phyloP scores from a whole-genome alignment of 1,140 invertebrate species.

The Archivesica marissinica region DNA sequence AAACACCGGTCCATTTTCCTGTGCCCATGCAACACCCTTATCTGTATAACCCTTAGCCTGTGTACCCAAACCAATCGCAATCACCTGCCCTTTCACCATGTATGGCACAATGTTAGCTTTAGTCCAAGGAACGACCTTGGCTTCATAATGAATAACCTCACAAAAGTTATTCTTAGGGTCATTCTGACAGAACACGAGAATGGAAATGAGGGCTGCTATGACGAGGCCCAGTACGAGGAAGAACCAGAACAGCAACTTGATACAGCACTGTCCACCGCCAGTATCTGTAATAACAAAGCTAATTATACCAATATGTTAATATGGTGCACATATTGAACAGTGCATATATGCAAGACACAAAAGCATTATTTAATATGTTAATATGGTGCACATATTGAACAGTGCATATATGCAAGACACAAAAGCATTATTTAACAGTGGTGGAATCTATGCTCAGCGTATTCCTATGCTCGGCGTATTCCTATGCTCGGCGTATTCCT shows the following conservation, averaged over 20 bases:
- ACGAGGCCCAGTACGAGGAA: slow-evolving; percentile 16
- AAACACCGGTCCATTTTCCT: slow-evolving; percentile 44
- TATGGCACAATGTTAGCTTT: slow-evolving; percentile 26
- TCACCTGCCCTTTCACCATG: slow-evolving; percentile 1
- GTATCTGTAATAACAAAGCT: not conserved
- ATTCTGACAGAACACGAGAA: slow-evolving; percentile 55
- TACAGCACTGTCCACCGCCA: slow-evolving; percentile 25
- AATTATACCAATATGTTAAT: too few species aligned
- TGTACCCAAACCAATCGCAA: not conserved
- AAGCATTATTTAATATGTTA: too few species aligned
- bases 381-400: too few species aligned
- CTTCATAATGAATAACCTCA: slow-evolving; percentile 44
- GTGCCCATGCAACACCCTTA: slow-evolving; percentile 6
- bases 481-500: too few species aligned
- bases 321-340: too few species aligned
- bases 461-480: too few species aligned
- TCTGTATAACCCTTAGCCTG: not conserved
- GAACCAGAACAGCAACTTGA: slow-evolving; percentile 35
- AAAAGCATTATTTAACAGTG: too few species aligned
- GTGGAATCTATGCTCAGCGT: too few species aligned
- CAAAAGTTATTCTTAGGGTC: slow-evolving; percentile 48
- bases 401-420: too few species aligned
- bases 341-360: too few species aligned
- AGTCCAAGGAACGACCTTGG: slow-evolving; percentile 41
- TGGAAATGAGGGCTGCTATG: not conserved